Percentiles rank a stretch among this genome's conserved stretches.
Conservation (phyloP, 2,113 vertebrate species). For the Cichladusa arquata region DNA sequence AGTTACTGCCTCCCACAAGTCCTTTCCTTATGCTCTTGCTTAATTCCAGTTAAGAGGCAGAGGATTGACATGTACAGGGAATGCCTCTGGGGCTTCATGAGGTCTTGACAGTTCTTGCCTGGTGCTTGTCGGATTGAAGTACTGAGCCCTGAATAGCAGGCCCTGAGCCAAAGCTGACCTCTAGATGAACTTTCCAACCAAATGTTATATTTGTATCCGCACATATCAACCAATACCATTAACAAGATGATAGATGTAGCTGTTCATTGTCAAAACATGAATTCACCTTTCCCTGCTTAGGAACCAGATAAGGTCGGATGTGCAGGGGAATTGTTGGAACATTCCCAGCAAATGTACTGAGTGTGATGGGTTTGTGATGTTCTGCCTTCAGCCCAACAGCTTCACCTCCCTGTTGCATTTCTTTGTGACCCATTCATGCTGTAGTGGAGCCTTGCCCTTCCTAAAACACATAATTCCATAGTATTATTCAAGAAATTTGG, state of each 20-base stretch:
- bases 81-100: background rate
- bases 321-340: background rate
- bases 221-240: background rate
- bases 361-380: background rate
- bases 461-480: background rate
- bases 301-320: fast-evolving
- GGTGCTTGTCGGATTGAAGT: background rate
- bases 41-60: background rate
- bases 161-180: background rate
- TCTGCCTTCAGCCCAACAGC: background rate
- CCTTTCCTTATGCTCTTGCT: background rate
- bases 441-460: background rate
- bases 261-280: background rate
- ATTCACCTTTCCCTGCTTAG: background rate
- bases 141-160: background rate
- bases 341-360: background rate
- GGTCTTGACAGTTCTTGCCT: background rate
- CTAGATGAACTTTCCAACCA: background rate
- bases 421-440: background rate
- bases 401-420: background rate
- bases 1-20: background rate
- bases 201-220: background rate
- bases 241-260: background rate
- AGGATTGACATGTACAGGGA: background rate
- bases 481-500: background rate